Conservation (phyloP, 2,888 invertebrate species). For the Hirtodrosophila trivittata region DNA sequence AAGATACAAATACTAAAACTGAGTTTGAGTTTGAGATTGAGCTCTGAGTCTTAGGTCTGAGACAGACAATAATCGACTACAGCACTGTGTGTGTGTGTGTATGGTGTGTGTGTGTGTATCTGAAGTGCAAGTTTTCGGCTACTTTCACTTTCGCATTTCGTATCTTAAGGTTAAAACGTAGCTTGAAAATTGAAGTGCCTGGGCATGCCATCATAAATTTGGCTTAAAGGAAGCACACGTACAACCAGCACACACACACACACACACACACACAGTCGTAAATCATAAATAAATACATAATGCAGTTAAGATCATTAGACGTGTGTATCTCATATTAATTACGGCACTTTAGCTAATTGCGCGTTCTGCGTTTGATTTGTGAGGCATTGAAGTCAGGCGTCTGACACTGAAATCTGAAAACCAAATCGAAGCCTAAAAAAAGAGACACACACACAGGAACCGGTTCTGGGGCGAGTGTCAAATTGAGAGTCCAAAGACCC, state of each 20-base stretch:
- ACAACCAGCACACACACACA: conserved; percentile 2
- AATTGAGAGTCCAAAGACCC: conserved; percentile 60
- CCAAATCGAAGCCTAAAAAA: conserved; percentile 1
- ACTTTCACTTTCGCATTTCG: conserved; percentile 70
- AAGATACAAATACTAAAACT: conserved; percentile 8
- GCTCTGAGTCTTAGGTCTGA: conserved; percentile 7
- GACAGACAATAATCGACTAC: neutral
- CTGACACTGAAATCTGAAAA: conserved; percentile 58
- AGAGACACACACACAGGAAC: conserved; percentile 26
- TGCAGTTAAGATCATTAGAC: conserved; percentile 61
- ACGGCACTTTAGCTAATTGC: conserved; percentile 59
- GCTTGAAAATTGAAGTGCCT: conserved; percentile 23
- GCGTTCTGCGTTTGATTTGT: conserved; percentile 15
- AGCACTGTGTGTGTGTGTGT: conserved; percentile 6
- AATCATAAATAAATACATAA: conserved; percentile 49
- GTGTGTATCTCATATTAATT: conserved; percentile 64
- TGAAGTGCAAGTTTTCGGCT: conserved; percentile 58
- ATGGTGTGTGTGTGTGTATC: neutral
- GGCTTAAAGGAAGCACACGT: conserved; percentile 33
- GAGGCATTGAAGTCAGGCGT: conserved; percentile 16
- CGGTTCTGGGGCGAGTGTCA: conserved; percentile 41
- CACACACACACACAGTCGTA: conserved; percentile 23
- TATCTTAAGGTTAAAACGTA: conserved; percentile 44
- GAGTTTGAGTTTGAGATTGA: neutral
- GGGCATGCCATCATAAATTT: conserved; percentile 52